Evolutionary conservation across 2,888 invertebrate genomes (phyloP), one percentile per base, ranked within the genome.

Genomic region (Apodemia duryi): DNA sequence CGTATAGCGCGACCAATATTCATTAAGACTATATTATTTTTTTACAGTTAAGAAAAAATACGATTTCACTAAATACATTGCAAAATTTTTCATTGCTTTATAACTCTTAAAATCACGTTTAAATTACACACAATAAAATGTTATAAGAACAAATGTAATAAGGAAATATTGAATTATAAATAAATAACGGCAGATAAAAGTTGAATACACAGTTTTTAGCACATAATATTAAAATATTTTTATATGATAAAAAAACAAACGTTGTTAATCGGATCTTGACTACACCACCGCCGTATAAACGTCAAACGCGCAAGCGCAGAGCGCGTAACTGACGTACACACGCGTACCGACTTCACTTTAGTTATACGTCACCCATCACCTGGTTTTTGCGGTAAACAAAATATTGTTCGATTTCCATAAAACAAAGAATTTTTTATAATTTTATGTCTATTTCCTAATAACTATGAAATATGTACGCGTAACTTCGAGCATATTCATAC

Each of bases 221-320:
- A 66, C 68, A 63, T 32, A 21, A 21, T 21, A 61, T 61, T 69
- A 64, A 67, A 69, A 65, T 68, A 65, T 63, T 72, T 71, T 73
- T 70, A 67, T 68, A 69, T 74, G 73, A 79, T 80, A 79, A 83
- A 83, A 83, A 85, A 86, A 89, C 91, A 83, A 79, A 91, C 91
- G 87, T 90, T 91, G 90, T 90, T 91, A 91, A 91, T 89, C 89
- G 91, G 91, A 91, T 91, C 91, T 89, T 85, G 84, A 91, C 85
- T 83, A 82, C 88, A 82, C 84, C 91, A 91, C 91, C 91, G 91
- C 91, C 91, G 90, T 90, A 81, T 89, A 88, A 85, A 86, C 90
- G 91, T 89, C 89, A 86, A 85, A 84, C 91, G 90, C 91, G 91
- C 91, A 90, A 80, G 90, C 91, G 91, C 91, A 85, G 84, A 83